Conservation (phyloP, 1,140 invertebrate species). For the Gonatopus flavifemur region DNA sequence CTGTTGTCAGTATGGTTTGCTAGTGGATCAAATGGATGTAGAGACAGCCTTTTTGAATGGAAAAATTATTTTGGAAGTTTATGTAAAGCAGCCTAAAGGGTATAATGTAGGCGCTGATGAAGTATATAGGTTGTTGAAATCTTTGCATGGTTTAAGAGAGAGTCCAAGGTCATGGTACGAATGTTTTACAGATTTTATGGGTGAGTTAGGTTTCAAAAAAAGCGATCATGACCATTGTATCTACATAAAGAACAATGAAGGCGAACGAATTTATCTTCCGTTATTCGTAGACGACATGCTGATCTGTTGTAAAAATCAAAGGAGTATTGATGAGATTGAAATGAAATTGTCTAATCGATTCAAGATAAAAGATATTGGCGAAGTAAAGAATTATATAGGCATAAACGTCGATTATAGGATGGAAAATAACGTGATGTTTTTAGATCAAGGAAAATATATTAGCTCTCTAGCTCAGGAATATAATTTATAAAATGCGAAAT, state of each 20-base stretch:
- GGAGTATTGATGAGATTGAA: conserved; percentile 32
- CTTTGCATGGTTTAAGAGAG: conserved; percentile 30
- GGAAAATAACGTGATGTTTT: conserved; percentile 29
- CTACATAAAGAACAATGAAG: conserved; percentile 25
- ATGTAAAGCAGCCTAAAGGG: conserved; percentile 48
- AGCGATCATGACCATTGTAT: conserved; percentile 17
- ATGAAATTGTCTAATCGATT: conserved; percentile 34
- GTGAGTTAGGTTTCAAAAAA: conserved; percentile 6
- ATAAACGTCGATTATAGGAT: conserved; percentile 37
- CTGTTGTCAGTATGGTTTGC: conserved; percentile 28
- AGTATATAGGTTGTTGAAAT: conserved; percentile 29
- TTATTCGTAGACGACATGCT: conserved; percentile 21
- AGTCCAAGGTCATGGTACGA: conserved; percentile 34
- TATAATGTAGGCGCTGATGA: conserved; percentile 32
- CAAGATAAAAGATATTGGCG: conserved; percentile 40
- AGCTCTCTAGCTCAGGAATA: conserved; percentile 44
- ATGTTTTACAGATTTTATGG: conserved; percentile 32
- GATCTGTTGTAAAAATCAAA: conserved; percentile 17
- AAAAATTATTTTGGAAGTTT: conserved; percentile 46
- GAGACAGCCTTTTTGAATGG: too few relatives aligned
- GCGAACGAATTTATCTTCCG: conserved; percentile 19
- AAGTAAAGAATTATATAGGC: conserved; percentile 28
- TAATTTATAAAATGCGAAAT: conserved; percentile 30
- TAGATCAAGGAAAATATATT: conserved; percentile 48
- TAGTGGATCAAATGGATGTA: conserved; percentile 45